phyloP scores from a whole-genome alignment of 2,888 invertebrate genomes.

The Campaea margaritaria region DNA sequence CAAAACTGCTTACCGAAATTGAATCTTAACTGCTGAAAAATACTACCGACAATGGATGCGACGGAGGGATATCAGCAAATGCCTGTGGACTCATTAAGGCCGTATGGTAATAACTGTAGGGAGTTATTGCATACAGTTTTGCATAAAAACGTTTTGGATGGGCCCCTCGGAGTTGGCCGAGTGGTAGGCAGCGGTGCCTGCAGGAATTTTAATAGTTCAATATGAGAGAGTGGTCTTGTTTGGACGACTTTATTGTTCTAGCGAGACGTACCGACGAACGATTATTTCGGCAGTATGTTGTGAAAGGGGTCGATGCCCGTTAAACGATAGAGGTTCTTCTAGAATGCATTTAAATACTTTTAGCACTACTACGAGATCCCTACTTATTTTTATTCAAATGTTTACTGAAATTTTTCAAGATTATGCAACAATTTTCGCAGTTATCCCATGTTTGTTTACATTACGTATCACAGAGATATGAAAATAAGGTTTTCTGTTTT shows the following conservation, averaged over 20 bases:
- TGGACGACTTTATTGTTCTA: constrained; percentile 54
- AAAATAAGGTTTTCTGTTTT: constrained; percentile 11
- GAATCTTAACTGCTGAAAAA: constrained; percentile 35
- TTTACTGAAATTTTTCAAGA: neutral
- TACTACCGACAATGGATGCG: constrained; percentile 26
- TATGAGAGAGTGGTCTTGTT: constrained; percentile 52
- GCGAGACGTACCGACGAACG: constrained; percentile 19
- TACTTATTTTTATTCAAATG: too few species aligned
- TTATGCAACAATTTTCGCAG: neutral
- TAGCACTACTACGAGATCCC: too few species aligned
- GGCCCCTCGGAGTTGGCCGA: constrained; percentile 36
- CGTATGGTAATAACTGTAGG: constrained; percentile 54
- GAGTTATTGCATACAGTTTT: constrained; percentile 72
- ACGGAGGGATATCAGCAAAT: constrained; percentile 44
- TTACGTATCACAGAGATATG: constrained; percentile 26
- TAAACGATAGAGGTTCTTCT: neutral
- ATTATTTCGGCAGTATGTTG: constrained; percentile 16
- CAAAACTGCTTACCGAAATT: constrained; percentile 25
- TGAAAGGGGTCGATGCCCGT: constrained; percentile 7
- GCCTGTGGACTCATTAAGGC: constrained; percentile 63
- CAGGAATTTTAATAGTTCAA: constrained; percentile 73
- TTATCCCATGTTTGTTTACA: constrained; percentile 17
- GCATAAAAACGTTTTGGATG: constrained; percentile 67
- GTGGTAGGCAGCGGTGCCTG: constrained; percentile 24
- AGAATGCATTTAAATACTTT: neutral